These are phyloP conservation scores for Corbicula japonica DNA, from an alignment of 2,888 invertebrate genomes.

Conservation along the genomic window DNA sequence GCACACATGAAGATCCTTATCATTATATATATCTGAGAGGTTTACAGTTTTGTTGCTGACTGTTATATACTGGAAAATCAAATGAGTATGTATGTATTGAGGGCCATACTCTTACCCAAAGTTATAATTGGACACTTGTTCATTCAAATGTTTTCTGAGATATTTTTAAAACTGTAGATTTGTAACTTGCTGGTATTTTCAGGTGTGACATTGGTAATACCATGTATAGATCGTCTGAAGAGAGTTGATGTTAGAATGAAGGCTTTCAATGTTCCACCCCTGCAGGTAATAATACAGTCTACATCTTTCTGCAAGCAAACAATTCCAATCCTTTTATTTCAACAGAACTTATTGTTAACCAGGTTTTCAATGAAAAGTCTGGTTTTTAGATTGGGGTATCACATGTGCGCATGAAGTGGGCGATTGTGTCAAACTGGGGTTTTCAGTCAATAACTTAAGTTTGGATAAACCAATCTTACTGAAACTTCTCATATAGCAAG, in stretches of 20 bases:
- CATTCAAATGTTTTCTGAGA: not conserved
- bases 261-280: conserved; percentile 87
- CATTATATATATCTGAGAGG: not conserved
- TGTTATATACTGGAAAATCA: not conserved
- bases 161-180: not conserved
- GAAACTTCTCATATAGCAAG: too few relatives aligned
- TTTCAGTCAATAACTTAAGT: too few relatives aligned
- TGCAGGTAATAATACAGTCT: too few relatives aligned
- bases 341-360: too few relatives aligned
- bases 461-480: too few relatives aligned
- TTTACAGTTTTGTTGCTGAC: not conserved
- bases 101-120: not conserved
- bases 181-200: conserved; percentile 12
- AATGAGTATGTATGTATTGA: not conserved
- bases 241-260: conserved; percentile 86
- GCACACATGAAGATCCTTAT: not conserved
- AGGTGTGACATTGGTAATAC: conserved; percentile 86
- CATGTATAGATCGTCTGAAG: conserved; percentile 85
- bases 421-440: too few relatives aligned
- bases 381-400: too few relatives aligned
- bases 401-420: too few relatives aligned
- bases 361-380: too few relatives aligned
- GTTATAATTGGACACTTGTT: not conserved
- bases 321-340: too few relatives aligned
- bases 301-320: too few relatives aligned